Evolutionary conservation across 2,113 vertebrate species (phyloP).

Genomic region (Solea senegalensis): DNA sequence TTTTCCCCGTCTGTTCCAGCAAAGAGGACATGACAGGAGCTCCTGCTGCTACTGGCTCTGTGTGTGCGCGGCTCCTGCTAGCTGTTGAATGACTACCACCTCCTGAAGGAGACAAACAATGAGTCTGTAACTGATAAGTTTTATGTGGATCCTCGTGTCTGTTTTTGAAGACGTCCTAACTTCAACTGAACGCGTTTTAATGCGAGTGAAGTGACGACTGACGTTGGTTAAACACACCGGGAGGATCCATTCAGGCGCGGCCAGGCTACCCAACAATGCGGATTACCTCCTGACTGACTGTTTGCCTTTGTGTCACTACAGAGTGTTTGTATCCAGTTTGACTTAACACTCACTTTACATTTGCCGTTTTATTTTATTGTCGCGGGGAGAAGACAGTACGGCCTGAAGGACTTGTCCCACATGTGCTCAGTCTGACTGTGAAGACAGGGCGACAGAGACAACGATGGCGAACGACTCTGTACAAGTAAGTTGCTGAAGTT

Average conservation of each 20-base stretch:
- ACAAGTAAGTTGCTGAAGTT: constrained; percentile 76
- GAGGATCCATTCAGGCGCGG: constrained; percentile 66
- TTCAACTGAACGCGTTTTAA: neutral
- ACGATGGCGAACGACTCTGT: constrained; percentile 83
- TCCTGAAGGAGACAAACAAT: constrained; percentile 37
- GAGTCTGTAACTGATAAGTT: constrained; percentile 16
- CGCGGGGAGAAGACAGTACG: neutral
- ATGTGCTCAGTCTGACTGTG: constrained; percentile 52
- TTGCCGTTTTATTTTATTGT: neutral
- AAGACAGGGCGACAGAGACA: constrained; percentile 34
- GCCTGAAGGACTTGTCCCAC: constrained; percentile 15
- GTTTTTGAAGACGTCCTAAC: neutral
- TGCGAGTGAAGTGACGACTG: constrained; percentile 3
- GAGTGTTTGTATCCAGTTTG: constrained; percentile 39
- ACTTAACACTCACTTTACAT: neutral
- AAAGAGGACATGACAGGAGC: constrained; percentile 28
- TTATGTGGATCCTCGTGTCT: neutral
- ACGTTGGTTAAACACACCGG: constrained; percentile 20
- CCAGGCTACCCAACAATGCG: constrained; percentile 62
- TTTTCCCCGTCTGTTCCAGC: neutral
- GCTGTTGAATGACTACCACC: constrained; percentile 52
- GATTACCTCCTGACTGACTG: constrained; percentile 66
- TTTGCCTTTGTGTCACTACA: constrained; percentile 62
- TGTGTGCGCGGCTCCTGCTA: constrained; percentile 18
- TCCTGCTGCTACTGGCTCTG: constrained; percentile 14